Conservation (phyloP, 2,113 vertebrate genomes). For the Martes martes region DNA sequence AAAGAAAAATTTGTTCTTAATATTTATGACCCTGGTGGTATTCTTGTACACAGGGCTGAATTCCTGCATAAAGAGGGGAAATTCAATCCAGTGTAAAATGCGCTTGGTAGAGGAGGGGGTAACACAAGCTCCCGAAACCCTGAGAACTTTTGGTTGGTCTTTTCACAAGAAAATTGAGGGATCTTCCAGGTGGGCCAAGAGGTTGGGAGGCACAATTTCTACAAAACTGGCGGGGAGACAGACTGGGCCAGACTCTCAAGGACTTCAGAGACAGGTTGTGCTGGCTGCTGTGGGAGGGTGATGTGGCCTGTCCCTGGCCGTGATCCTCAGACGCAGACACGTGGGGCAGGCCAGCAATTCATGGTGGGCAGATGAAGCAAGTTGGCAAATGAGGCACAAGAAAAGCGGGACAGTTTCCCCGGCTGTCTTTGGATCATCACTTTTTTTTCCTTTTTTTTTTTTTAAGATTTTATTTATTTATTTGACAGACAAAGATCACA, state of each 20-base stretch:
- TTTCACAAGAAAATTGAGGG: conserved; percentile 69
- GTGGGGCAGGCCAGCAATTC: not conserved
- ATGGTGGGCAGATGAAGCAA: not conserved
- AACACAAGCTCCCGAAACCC: conserved; percentile 61
- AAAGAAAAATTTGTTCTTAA: conserved; percentile 18
- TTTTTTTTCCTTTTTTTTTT: not conserved
- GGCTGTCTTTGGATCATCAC: not conserved
- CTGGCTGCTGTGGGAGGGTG: not conserved
- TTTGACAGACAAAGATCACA: too few relatives aligned
- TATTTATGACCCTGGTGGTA: not conserved
- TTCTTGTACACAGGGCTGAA: not conserved
- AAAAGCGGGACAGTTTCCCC: not conserved
- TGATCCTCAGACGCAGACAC: not conserved
- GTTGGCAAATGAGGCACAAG: not conserved
- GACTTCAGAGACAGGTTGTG: not conserved
- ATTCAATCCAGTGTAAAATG: conserved; percentile 66
- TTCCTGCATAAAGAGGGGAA: conserved; percentile 43
- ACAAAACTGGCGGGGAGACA: not conserved
- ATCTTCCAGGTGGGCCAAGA: conserved; percentile 40
- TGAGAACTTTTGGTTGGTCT: conserved; percentile 58
- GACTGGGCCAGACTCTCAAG: not conserved
- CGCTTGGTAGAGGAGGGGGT: conserved; percentile 44
- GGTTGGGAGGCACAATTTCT: not conserved
- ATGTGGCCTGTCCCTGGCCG: not conserved
- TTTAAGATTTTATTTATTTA: too few relatives aligned